These are phyloP conservation scores for Achroia grisella DNA, from an alignment of 1,140 invertebrate species.

Conservation along the genomic window DNA sequence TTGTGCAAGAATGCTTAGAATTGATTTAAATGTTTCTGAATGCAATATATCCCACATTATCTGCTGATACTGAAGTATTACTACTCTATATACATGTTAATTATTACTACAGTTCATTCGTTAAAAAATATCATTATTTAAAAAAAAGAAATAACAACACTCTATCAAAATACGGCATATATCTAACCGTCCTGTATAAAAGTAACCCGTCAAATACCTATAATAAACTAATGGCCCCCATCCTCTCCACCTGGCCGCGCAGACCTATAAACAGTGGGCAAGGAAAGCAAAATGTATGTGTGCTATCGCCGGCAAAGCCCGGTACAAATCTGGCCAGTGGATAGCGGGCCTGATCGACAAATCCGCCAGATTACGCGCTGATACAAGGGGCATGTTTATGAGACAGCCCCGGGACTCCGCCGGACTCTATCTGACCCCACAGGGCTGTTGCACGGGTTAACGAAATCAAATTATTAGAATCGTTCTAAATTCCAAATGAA, in stretches of 20 bases:
- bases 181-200: too few relatives aligned
- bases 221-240: slow-evolving; percentile 25
- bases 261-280: slow-evolving; percentile 52
- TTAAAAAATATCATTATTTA: too few relatives aligned
- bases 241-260: slow-evolving; percentile 38
- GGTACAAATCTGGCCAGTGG: slow-evolving; percentile 61
- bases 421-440: slow-evolving; percentile 28
- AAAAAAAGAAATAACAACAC: too few relatives aligned
- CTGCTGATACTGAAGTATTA: too few relatives aligned
- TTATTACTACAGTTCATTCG: too few relatives aligned
- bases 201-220: too few relatives aligned
- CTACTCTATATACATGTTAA: too few relatives aligned
- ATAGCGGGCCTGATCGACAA: slow-evolving; percentile 66
- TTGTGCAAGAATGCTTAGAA: too few relatives aligned
- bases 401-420: slow-evolving; percentile 50
- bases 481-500: too few relatives aligned
- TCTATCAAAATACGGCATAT: too few relatives aligned
- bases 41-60: too few relatives aligned
- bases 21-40: too few relatives aligned
- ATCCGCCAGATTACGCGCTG: slow-evolving; percentile 68
- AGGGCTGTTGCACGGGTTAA: slow-evolving; percentile 26
- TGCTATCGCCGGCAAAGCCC: slow-evolving; percentile 52
- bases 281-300: slow-evolving; percentile 64
- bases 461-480: background rate
- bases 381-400: slow-evolving; percentile 65